Conservation (phyloP, 1,140 invertebrate species). For the Lutraria rhynchaena region DNA sequence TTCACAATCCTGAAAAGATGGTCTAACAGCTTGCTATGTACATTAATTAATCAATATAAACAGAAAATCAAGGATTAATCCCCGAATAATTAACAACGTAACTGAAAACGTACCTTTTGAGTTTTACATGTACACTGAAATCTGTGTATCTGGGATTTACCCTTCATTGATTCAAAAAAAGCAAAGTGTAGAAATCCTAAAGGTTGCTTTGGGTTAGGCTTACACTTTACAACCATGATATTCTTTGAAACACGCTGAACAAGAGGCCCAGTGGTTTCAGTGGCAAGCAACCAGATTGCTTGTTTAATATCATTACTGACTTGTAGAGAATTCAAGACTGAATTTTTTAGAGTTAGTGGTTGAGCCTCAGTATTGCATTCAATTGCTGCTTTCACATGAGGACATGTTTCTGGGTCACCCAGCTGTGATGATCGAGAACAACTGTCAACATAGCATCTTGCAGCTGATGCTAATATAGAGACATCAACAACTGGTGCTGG, state of each 20-base stretch:
- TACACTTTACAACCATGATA: conserved; percentile 90
- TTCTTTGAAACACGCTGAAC: conserved; percentile 90
- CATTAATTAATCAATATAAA: no score
- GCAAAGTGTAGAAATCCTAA: conserved; percentile 90
- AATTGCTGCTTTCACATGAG: conserved; percentile 88
- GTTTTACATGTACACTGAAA: conserved; percentile 87
- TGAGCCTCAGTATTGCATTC: conserved; percentile 87
- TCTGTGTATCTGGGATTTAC: conserved; percentile 85
- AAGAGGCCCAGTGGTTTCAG: conserved; percentile 86
- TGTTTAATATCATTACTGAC: conserved; percentile 87
- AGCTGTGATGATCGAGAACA: conserved; percentile 81
- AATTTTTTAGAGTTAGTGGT: conserved; percentile 86
- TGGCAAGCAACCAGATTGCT: conserved; percentile 86
- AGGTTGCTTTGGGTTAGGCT: conserved; percentile 87
- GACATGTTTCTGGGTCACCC: conserved; percentile 82
- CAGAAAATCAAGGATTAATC: no score
- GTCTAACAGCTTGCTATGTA: background rate
- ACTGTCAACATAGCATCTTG: conserved; percentile 87
- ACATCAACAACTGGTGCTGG: conserved; percentile 83
- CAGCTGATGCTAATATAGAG: conserved; percentile 82
- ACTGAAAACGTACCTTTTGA: conserved; percentile 83
- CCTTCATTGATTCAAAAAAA: conserved; percentile 84
- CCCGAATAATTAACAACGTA: no score
- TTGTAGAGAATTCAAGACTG: conserved; percentile 86
- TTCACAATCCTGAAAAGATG: no score